These are phyloP conservation scores for Tetraodon nigroviridis DNA, from an alignment of 2,113 vertebrate species.

Conservation along the genomic window DNA sequence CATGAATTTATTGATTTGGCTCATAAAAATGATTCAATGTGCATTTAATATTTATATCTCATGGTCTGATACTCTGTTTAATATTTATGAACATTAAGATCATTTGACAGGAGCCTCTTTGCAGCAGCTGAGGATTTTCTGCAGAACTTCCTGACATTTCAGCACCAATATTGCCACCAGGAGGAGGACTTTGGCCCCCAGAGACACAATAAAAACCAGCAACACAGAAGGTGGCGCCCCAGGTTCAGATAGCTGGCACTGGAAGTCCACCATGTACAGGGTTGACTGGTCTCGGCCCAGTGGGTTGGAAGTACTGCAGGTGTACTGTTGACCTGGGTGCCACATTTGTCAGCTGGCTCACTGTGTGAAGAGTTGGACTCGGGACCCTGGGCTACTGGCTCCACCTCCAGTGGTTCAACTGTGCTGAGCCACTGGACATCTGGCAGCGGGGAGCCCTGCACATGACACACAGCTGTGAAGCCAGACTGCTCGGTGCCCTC, in stretches of 20 bases:
- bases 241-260: not conserved
- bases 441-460: slow-evolving; percentile 83
- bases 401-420: slow-evolving; percentile 54
- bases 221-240: slow-evolving; percentile 32
- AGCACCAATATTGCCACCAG: slow-evolving; percentile 59
- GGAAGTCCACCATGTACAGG: slow-evolving; percentile 63
- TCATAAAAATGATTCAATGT: too few relatives aligned
- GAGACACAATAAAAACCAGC: slow-evolving; percentile 57
- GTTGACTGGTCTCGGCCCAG: slow-evolving; percentile 71
- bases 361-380: slow-evolving; percentile 60
- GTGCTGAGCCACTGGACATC: slow-evolving; percentile 78
- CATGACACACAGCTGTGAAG: slow-evolving; percentile 79
- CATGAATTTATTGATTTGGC: too few relatives aligned
- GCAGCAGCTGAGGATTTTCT: too few relatives aligned
- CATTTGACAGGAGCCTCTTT: too few relatives aligned
- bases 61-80: too few relatives aligned
- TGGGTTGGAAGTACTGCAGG: slow-evolving; percentile 80
- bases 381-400: slow-evolving; percentile 32
- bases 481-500: slow-evolving; percentile 64
- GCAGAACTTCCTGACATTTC: slow-evolving; percentile 11
- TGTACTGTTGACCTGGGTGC: slow-evolving; percentile 82
- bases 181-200: slow-evolving; percentile 67
- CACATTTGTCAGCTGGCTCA: slow-evolving; percentile 77
- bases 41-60: too few relatives aligned
- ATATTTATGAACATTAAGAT: too few relatives aligned